phyloP scores from a whole-genome alignment of 2,113 vertebrate genomes.

The Machaerirhynchus nigripectus region DNA sequence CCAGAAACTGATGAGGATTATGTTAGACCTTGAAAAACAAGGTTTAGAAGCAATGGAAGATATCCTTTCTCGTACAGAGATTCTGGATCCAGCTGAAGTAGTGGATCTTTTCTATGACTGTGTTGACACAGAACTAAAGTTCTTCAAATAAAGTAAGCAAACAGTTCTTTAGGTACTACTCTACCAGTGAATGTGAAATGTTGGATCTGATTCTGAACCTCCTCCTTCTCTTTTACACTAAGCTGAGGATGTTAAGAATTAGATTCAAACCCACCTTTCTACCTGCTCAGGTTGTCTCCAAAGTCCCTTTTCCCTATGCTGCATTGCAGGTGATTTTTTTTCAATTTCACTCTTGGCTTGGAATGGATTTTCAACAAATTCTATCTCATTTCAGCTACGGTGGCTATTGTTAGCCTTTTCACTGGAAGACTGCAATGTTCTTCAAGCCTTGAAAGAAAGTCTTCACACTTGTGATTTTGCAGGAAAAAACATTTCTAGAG shows the following conservation, averaged over 20 bases:
- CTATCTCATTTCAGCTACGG: conserved; percentile 65
- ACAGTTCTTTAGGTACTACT: conserved; percentile 11
- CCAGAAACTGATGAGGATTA: conserved; percentile 72
- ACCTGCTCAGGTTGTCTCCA: neutral
- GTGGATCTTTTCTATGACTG: conserved; percentile 85
- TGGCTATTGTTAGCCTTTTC: conserved; percentile 58
- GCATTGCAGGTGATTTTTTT: neutral
- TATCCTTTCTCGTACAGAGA: conserved; percentile 68
- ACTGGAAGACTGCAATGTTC: conserved; percentile 35
- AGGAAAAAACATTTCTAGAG: conserved; percentile 53
- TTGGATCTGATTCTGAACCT: neutral
- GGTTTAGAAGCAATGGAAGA: conserved; percentile 83
- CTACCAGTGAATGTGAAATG: neutral
- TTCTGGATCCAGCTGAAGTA: conserved; percentile 75
- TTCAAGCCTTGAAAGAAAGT: conserved; percentile 37
- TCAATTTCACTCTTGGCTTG: neutral
- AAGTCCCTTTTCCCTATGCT: neutral
- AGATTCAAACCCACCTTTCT: neutral
- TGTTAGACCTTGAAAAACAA: conserved; percentile 81
- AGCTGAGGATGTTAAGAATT: neutral
- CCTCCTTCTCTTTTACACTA: neutral
- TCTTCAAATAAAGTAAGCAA: conserved; percentile 81
- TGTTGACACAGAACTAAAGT: conserved; percentile 84
- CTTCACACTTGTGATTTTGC: conserved; percentile 25
- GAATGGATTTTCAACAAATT: conserved; percentile 47